Evolutionary conservation across 2,797 vertebrate genomes (phyloP).

Genomic region (Manis javanica): DNA sequence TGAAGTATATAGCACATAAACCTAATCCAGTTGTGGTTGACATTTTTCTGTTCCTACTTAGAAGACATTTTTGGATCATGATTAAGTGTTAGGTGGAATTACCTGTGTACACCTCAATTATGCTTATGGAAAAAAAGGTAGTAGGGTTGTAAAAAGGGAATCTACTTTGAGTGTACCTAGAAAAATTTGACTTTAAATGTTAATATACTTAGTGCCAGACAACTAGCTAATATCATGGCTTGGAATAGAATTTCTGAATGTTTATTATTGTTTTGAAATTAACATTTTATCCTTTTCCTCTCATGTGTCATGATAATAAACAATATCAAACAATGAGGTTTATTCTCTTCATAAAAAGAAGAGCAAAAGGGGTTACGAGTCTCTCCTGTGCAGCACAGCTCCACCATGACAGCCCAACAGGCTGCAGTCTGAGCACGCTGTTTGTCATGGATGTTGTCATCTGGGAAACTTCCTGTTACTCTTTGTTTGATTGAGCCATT

Average conservation of each 20-base stretch:
- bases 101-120: neutral
- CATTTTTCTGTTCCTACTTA: neutral
- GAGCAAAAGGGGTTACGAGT: neutral
- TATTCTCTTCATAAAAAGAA: neutral
- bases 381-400: too few species aligned
- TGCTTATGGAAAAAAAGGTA: neutral
- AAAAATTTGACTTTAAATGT: constrained; percentile 23
- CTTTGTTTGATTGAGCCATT: neutral
- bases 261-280: neutral
- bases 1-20: neutral
- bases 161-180: neutral
- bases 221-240: neutral
- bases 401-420: too few species aligned
- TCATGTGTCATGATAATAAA: neutral
- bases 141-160: neutral
- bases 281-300: neutral
- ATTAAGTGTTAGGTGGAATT: neutral
- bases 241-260: neutral
- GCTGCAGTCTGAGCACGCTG: rapidly evolving
- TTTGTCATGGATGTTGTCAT: neutral
- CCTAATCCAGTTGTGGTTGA: neutral
- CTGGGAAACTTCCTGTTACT: neutral
- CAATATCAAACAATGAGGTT: neutral
- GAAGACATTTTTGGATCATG: neutral
- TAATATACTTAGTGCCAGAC: neutral